Evolutionary conservation across 2,888 invertebrate genomes (phyloP), one percentile per base, ranked within the genome.

Genomic region (Eilema caniola): DNA sequence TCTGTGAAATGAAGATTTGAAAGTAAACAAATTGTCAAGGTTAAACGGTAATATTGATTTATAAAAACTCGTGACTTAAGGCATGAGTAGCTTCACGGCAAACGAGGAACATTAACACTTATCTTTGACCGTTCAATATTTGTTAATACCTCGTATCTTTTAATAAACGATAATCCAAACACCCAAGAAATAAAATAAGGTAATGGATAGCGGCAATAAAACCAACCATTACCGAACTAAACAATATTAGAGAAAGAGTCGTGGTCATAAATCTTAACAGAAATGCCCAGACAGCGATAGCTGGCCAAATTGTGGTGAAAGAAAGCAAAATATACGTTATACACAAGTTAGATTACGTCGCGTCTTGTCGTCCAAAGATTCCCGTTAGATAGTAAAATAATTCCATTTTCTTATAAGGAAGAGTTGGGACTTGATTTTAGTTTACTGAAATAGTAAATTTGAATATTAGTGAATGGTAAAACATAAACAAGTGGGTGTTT

Each of bases 191-290:
- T 90, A 91, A 92, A 92, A 87, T 86, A 85, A 85, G 79, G 82
- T 83, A 86, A 90, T 87, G 89, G 89, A 90, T 89, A 86, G 88
- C 80, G 67, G 76, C 74, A 80, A 82, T 82, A 82, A 82, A 82
- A 81, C 81, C 76, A 73, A 66, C 78, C 79, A 89, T 92, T 93
- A 92, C 91, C 81, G 86, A 90, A 93, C 93, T 93, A 93, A 94
- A 94, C 93, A 94, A 92, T 93, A 94, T 94, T 92, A 93, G 88
- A 87, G 87, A 90, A 89, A 88, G 89, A 92, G 88, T 89, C 90
- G 81, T 85, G 80, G 87, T 86, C 83, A 91, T 94, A 94, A 94
- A 95, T 95, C 92, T 89, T 82, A 74, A 81, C 79, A 83, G 85
- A 89, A 93, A 93, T 90, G 90, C 88, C 88, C 86, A 83, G 83